Percentiles rank a stretch among this genome's conserved stretches.
Evolutionary conservation across 2,797 vertebrate genomes (phyloP).

Genomic region (Phyllotis vaccarum): DNA sequence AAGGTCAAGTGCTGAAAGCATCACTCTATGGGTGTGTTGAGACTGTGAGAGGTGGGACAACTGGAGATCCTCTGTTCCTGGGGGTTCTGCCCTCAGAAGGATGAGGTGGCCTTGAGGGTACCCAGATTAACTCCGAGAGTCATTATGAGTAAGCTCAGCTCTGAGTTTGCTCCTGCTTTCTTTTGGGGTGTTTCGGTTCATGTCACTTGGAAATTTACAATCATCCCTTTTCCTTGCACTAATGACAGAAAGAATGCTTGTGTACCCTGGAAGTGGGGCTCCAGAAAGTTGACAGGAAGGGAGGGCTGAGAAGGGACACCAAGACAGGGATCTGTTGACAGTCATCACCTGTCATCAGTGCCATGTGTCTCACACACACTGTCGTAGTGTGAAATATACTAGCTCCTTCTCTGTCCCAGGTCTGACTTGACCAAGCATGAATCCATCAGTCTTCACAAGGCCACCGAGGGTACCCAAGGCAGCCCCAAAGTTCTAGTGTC

Average conservation of each 20-base stretch:
- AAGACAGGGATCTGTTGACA: fast-evolving
- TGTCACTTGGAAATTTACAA: background rate
- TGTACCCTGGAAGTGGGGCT: background rate
- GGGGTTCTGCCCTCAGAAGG: background rate
- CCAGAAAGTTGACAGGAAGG: background rate
- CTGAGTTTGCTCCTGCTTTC: background rate
- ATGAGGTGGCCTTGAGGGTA: background rate
- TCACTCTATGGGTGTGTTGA: background rate
- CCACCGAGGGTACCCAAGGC: fast-evolving
- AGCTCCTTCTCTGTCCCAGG: fast-evolving
- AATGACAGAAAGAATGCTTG: fast-evolving
- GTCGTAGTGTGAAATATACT: fast-evolving
- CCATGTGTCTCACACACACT: fast-evolving
- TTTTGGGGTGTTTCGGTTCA: background rate
- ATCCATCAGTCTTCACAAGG: fast-evolving
- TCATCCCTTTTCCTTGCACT: background rate
- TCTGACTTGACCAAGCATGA: fast-evolving
- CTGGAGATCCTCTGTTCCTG: background rate
- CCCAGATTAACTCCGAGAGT: background rate
- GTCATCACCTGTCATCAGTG: fast-evolving
- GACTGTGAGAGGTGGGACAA: background rate
- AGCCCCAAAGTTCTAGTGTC: fast-evolving
- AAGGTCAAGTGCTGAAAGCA: background rate
- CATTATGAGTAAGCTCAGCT: background rate
- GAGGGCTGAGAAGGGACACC: fast-evolving